Percentiles rank a stretch among this genome's conserved stretches.
These are phyloP conservation scores for Corydoras maculifer DNA, from an alignment of 2,113 vertebrate species.

Conservation along the genomic window DNA sequence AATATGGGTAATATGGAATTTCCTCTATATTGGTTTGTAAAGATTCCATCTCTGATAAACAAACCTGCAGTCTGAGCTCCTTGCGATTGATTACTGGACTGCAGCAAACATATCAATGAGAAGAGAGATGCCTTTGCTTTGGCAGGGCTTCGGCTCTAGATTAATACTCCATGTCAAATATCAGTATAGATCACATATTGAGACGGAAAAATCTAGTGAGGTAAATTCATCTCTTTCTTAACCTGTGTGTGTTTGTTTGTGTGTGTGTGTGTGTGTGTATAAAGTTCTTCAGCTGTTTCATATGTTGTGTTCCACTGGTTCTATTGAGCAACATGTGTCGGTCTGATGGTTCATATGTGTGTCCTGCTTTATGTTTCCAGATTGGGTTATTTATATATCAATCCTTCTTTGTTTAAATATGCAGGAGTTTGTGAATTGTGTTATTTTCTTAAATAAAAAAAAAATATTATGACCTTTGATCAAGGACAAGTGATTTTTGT, in stretches of 20 bases:
- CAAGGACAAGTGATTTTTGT: no score
- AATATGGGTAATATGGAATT: constrained; percentile 27
- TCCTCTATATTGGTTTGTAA: constrained; percentile 23
- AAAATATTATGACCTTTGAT: no score
- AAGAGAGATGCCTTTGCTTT: constrained; percentile 46
- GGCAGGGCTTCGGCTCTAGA: constrained; percentile 36
- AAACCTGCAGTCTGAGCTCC: constrained; percentile 39
- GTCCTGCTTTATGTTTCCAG: no score
- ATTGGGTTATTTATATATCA: no score
- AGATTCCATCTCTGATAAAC: constrained; percentile 38
- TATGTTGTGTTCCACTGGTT: no score
- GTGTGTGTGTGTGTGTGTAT: constrained; percentile 5
- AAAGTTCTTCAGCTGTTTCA: no score
- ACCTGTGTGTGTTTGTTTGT: constrained; percentile 4
- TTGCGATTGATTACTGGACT: constrained; percentile 46
- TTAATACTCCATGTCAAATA: constrained; percentile 46
- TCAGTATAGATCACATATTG: constrained; percentile 48
- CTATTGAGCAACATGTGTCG: no score
- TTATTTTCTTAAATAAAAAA: no score
- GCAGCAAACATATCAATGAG: constrained; percentile 49
- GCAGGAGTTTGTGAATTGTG: no score
- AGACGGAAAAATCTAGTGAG: constrained; percentile 41
- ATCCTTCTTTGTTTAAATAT: no score
- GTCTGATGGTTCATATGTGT: no score
- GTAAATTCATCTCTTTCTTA: constrained; percentile 34